These are phyloP conservation scores for Hippoglossus stenolepis DNA, from an alignment of 2,113 vertebrate genomes.

Conservation along the genomic window DNA sequence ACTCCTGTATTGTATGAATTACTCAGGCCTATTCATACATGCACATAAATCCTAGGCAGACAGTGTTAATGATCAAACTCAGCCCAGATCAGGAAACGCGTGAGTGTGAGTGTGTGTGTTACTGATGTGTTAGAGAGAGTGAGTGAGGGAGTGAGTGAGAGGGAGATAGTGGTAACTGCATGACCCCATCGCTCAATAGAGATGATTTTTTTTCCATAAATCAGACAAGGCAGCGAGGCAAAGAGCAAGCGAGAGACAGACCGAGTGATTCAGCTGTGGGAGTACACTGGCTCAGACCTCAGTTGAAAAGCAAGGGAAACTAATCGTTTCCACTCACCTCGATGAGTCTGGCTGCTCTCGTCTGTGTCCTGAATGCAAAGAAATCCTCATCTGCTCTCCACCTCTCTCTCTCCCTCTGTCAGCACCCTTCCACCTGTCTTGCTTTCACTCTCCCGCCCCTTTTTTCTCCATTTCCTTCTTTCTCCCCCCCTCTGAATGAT, in stretches of 20 bases:
- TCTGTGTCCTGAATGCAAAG: constrained; percentile 57
- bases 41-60: constrained; percentile 52
- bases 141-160: constrained; percentile 21
- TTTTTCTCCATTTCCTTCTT: constrained; percentile 2
- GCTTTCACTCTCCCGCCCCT: constrained; percentile 11
- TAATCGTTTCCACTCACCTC: constrained; percentile 69
- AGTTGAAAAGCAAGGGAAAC: constrained; percentile 61
- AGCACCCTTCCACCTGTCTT: neutral
- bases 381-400: constrained; percentile 18
- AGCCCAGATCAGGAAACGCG: constrained; percentile 42
- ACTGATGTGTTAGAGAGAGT: neutral
- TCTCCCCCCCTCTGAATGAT: constrained; percentile 42
- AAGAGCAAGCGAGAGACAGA: constrained; percentile 53
- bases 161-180: constrained; percentile 47
- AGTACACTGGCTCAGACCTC: constrained; percentile 65
- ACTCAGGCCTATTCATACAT: constrained; percentile 62
- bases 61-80: constrained; percentile 57
- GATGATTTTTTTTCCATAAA: constrained; percentile 76
- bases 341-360: constrained; percentile 47
- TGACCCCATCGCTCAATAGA: constrained; percentile 72
- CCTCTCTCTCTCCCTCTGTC: constrained; percentile 10
- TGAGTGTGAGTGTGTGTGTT: neutral
- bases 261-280: constrained; percentile 62
- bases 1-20: constrained; percentile 32
- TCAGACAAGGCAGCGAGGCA: constrained; percentile 56